Evolutionary conservation across 2,797 vertebrate species (phyloP).

Genomic region (Sciaenops ocellatus): DNA sequence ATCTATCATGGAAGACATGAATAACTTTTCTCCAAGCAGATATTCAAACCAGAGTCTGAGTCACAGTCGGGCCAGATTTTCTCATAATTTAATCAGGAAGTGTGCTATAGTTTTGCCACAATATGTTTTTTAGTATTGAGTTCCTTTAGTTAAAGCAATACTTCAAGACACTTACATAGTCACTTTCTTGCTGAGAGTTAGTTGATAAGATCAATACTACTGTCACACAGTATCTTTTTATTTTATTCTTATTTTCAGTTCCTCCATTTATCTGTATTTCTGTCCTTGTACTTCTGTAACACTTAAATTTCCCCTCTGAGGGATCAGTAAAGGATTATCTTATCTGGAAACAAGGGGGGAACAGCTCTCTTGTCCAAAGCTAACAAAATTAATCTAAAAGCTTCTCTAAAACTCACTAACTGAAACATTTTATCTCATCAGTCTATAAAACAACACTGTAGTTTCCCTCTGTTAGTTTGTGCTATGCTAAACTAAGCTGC

Average conservation of each 20-base stretch:
- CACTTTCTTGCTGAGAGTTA: too few relatives aligned
- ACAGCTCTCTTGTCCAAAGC: too few relatives aligned
- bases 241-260: too few relatives aligned
- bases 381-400: background rate
- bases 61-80: background rate
- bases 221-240: background rate
- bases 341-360: background rate
- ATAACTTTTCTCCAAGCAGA: conserved; percentile 14
- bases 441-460: too few relatives aligned
- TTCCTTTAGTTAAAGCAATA: background rate
- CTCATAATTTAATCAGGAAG: conserved; percentile 31
- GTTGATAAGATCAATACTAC: background rate
- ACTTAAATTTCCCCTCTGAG: background rate
- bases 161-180: background rate
- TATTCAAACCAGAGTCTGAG: conserved; percentile 23
- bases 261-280: too few relatives aligned
- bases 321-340: background rate
- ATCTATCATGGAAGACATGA: background rate
- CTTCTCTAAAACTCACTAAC: background rate
- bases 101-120: background rate
- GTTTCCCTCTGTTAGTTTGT: too few relatives aligned
- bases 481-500: too few relatives aligned
- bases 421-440: background rate
- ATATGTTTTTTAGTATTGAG: background rate
- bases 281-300: background rate